Base-by-base conservation (phyloP, 2,888 invertebrate genomes). In the Rugalucina vietnamica region DNA sequence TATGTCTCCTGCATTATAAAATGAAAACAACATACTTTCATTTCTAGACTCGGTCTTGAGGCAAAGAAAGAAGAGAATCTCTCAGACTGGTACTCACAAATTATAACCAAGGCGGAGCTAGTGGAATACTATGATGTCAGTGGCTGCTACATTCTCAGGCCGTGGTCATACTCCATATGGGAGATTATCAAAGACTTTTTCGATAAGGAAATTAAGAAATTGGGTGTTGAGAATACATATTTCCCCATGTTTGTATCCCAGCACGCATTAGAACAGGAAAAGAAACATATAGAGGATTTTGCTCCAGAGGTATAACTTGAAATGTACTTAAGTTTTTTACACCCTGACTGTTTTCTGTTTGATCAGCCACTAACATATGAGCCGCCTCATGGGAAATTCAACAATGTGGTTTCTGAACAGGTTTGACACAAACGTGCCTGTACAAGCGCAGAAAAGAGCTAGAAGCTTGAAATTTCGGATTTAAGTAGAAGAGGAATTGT, bases 41-140 rank as follows among this genome's bases (percentile, higher is more conserved):
- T 14, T 87, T 88, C 27, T 82, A 95, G 95, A 83, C 95, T 99
- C 10, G 99, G 99, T 1, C 95, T 99, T 32, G 99, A 99, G 95
- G 98, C 97, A 0, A 97, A 96, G 91, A 99, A 99, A 95, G 97
- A 97, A 91, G 98, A 97, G 34, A 98, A 98, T 94, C 96, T 99
- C 37, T 96, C 99, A 0, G 99, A 99, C 85, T 99, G 99, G 99
- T 99, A 99, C 95, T 98, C 98, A 0, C 99, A 96, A 95, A 96
- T 97, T 10, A 96, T 97, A 84, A 97, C 97, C 0, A 98, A 98
- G 95, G 97, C 98, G 69, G 99, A 99, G 95, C 96, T 99, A 96
- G 99, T 99, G 79, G 99, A 99, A 95, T 99, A 99, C 95, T 99
- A 99, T 95, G 99, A 99, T 95, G 98, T 99, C 4, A 99, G 99